Base-by-base conservation (phyloP, 2,888 invertebrate genomes). In the Acleris sparsana region DNA sequence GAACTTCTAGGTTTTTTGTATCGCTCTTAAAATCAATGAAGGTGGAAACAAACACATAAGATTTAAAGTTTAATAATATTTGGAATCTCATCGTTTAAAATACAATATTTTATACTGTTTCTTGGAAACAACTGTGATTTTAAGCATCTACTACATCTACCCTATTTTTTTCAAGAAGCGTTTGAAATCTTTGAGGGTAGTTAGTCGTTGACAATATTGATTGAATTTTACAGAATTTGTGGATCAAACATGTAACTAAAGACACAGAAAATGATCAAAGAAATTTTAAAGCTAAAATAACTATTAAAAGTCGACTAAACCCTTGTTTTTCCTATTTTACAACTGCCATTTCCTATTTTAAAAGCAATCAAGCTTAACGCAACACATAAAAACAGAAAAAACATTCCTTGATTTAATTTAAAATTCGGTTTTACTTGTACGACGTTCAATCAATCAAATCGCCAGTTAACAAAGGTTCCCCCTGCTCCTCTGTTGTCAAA, bases 381-480 rank as follows among this genome's bases (percentile, higher is more conserved):
- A n/a, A 53, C 62, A 70, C 62, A 66, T 57, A 69, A 68, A 67
- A 68, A 68, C 65, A 62, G 53, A 48, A 53, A 65, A 69, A 70
- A 71, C 70, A 71, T 69, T 65, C 69, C 65, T 18, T 59, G 68
- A 66, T 70, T 67, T 63, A 70, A 61, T 65, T 70, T 69, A 61
- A 59, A 66, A 70, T 63, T 63, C 60, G 62, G 60, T 67, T 57
- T 65, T 58, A 55, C 62, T 66, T 60, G 68, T 55, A 69, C 65
- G 65, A 61, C 59, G 59, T 43, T 65, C 33, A 62, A 63, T 56
- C 52, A 44, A 48, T 29, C 11, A 16, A 18, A n/a, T 46, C 2
- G 9, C 66, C 61, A 66, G 6, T 56, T 48, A 57, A 25, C 22
- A 17, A 9, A 43, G 52, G 57, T 18, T 62, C 52, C 48, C 39